These are phyloP conservation scores for Panurus biarmicus DNA, from an alignment of 2,113 vertebrate species.

Conservation along the genomic window DNA sequence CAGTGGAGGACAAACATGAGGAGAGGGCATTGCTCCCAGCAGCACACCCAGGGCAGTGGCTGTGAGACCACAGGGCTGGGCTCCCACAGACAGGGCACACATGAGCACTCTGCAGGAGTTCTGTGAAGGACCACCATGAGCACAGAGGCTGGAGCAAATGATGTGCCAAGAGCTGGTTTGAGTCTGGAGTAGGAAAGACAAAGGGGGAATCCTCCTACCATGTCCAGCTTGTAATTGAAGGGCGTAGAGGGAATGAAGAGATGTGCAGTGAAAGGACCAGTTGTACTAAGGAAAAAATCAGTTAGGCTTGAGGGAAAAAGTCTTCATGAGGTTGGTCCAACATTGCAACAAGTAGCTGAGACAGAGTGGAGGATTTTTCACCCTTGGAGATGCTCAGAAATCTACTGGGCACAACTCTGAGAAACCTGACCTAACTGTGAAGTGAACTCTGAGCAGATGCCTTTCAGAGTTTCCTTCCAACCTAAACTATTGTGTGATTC, in stretches of 20 bases:
- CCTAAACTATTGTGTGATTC: background rate
- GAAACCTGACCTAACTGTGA: background rate
- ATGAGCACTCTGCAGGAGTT: background rate
- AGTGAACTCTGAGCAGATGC: background rate
- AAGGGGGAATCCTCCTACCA: background rate
- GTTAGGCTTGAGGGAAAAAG: background rate
- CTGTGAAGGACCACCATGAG: background rate
- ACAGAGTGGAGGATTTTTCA: background rate
- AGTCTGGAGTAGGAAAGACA: background rate
- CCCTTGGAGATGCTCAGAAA: background rate
- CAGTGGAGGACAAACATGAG: background rate
- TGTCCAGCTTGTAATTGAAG: background rate
- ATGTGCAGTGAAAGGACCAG: background rate
- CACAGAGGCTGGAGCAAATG: background rate
- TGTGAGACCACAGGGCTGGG: background rate
- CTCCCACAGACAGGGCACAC: background rate
- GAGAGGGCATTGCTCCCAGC: accelerated
- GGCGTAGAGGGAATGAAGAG: background rate
- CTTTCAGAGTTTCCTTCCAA: background rate
- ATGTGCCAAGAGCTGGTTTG: background rate
- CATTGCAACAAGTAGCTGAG: background rate
- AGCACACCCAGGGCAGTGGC: background rate
- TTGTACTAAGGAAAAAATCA: background rate
- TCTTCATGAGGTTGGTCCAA: background rate
- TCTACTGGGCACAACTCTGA: background rate